Conservation (phyloP, 2,888 invertebrate species). For the Acronicta leporina region DNA sequence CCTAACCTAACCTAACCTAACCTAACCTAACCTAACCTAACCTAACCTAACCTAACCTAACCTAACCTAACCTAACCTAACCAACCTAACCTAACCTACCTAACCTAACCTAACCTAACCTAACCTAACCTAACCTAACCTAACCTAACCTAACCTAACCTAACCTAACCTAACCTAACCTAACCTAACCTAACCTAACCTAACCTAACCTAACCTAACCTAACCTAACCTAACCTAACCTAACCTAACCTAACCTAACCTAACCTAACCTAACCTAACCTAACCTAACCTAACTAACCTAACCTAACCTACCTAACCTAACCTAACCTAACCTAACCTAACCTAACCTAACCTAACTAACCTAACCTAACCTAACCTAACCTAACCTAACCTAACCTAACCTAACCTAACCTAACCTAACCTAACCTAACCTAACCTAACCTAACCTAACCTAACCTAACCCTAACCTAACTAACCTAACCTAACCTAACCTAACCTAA, state of each 20-base stretch:
- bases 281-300: constrained; percentile 32
- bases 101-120: constrained; percentile 1
- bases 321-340: neutral
- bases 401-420: no score
- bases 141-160: neutral
- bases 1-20: constrained; percentile 6
- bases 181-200: constrained; percentile 1
- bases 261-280: constrained; percentile 39
- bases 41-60: neutral
- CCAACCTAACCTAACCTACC: constrained; percentile 1
- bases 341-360: no score
- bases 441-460: no score
- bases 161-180: neutral
- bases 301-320: constrained; percentile 25
- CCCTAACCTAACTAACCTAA: no score
- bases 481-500: no score
- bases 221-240: constrained; percentile 1
- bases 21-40: neutral
- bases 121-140: constrained; percentile 1
- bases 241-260: neutral
- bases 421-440: no score
- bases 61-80: constrained; percentile 1
- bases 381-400: no score
- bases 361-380: no score
- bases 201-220: constrained; percentile 1